Evolutionary conservation across 37 sponge, comb jelly and placozoan species (phyloP), one percentile per base, ranked within the genome.

Genomic region (Tethya wilhelma): DNA sequence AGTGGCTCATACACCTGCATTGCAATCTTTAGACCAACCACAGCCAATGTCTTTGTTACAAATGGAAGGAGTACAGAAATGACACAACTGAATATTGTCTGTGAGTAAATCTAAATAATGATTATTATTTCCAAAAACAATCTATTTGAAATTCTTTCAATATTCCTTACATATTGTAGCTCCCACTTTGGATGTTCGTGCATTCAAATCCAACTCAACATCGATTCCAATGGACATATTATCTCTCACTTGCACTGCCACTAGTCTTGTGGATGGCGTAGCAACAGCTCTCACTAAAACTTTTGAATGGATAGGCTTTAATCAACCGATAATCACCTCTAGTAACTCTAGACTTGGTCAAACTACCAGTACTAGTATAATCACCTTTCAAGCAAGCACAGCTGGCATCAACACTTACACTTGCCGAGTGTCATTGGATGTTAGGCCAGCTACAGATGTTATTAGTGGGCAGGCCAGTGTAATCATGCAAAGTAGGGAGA

Each of bases 211-310:
- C 42, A 3, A 22, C 25, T 22, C 70, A 32, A 77, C 33, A 65
- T 65, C 20, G 37, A 46, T 66, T 67, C 79, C 26, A 67, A 44
- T 55, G n/a, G 66, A 78, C 38, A 33, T n/a, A 23, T 33, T 53
- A 53, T 19, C 53, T 40, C 33, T 78, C 49, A 66, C 67, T 38
- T 78, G 79, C 79, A 45, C 38, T 4, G 79, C 55, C 1, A 22
- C 44, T 1, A 6, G 43, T 9, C 31, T 20, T 2, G 56, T 46
- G 12, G 12, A 40, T 20, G 67, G 66, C 22, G 33, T 12, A 30
- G 9, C n/a, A 14, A 26, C 36, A 5, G 23, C 66, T 0, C 12
- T 33, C 23, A 66, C 1, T 25, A 38, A 45, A 11, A 6, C 4
- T 6, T 38, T 78, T 36, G 1, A 29, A 0, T 65, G 66, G 79